Evolutionary conservation across 2,888 invertebrate species (phyloP).

Genomic region (Cylindroiulus punctatus): DNA sequence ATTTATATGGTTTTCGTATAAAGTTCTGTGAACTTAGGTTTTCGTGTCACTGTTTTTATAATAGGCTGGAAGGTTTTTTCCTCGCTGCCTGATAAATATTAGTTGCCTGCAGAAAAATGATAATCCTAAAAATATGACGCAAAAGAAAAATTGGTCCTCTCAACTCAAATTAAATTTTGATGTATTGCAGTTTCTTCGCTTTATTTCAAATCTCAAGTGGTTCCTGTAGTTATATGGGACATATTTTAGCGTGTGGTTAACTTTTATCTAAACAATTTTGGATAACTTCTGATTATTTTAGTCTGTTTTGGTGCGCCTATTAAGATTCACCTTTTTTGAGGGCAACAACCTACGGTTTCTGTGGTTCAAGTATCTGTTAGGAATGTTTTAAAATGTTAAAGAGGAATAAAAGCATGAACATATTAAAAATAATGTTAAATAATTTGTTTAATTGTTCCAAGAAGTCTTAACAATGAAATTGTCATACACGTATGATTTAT

Average conservation of each 20-base stretch:
- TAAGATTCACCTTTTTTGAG: constrained; percentile 32
- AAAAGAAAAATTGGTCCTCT: neutral
- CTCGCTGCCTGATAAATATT: constrained; percentile 22
- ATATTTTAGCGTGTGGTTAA: constrained; percentile 22
- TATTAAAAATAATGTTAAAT: neutral
- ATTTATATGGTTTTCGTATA: constrained; percentile 42
- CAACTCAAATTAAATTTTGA: constrained; percentile 8
- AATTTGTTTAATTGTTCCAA: neutral
- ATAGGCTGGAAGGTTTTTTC: neutral
- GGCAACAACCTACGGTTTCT: constrained; percentile 38
- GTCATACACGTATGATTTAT: neutral
- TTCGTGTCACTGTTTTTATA: constrained; percentile 42
- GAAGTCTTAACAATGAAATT: no score
- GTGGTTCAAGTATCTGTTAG: constrained; percentile 23
- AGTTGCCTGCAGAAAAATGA: constrained; percentile 12
- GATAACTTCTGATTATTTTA: constrained; percentile 8
- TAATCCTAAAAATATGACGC: constrained; percentile 38
- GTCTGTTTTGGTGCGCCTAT: neutral
- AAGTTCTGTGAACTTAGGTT: constrained; percentile 29
- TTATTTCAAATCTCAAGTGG: constrained; percentile 33
- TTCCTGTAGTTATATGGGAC: constrained; percentile 42
- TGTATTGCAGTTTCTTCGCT: constrained; percentile 6
- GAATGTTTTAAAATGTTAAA: constrained; percentile 27
- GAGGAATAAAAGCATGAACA: neutral
- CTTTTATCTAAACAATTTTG: constrained; percentile 28